A percentile compares a stretch with the other conserved stretches of the same genome.
phyloP scores from a whole-genome alignment of 1,140 invertebrate species.

The Pentalonia nigronervosa region DNA sequence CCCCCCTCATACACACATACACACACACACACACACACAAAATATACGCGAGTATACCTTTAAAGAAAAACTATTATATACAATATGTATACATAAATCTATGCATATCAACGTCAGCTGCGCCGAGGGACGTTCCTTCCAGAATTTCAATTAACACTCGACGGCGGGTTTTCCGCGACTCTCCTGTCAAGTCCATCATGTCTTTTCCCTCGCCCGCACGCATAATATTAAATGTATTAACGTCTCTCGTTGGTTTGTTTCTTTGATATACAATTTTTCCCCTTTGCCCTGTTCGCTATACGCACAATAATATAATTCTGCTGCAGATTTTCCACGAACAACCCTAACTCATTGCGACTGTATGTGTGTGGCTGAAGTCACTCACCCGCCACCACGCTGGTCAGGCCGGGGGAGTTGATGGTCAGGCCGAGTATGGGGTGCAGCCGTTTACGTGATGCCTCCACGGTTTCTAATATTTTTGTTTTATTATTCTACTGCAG shows the following conservation, averaged over 20 bases:
- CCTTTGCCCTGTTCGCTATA: neutral
- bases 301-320: neutral
- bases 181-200: neutral
- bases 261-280: neutral
- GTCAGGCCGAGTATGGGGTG: no score
- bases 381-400: no score
- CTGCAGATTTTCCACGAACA: neutral
- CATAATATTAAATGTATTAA: conserved; percentile 7
- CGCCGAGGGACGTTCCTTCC: neutral
- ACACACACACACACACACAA: neutral
- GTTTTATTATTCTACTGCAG: no score
- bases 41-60: neutral
- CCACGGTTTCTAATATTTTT: no score
- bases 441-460: neutral
- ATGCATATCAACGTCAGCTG: neutral
- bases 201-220: neutral
- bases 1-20: no score
- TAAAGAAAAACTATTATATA: neutral
- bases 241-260: neutral
- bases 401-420: neutral
- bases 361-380: neutral
- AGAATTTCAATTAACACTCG: conserved; percentile 28
- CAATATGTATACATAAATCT: neutral
- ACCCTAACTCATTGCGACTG: neutral
- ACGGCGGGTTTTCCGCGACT: neutral